Conservation (phyloP, 2,888 invertebrate species). For the Amblyteles armatorius region DNA sequence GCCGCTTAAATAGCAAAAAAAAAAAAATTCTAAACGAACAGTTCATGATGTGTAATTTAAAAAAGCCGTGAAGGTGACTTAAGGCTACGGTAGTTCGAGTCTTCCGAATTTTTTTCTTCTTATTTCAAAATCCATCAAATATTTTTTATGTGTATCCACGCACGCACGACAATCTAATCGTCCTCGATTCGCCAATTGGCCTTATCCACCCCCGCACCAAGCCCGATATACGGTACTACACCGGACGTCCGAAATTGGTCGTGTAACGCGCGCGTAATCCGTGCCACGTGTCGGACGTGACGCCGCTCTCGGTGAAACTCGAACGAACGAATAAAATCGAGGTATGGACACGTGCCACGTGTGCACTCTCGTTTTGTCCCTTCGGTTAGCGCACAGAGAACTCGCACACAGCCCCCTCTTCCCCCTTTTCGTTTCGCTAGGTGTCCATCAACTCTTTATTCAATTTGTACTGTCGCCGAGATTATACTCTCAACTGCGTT, state of each 20-base stretch:
- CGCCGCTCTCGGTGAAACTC: conserved; percentile 59
- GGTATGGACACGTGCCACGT: conserved; percentile 22
- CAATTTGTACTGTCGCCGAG: conserved; percentile 47
- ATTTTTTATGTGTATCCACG: conserved; percentile 42
- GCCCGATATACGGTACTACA: conserved; percentile 39
- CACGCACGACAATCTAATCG: conserved; percentile 58
- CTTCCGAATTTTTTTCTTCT: conserved; percentile 17
- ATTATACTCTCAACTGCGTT: conserved; percentile 25
- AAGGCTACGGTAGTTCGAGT: neutral
- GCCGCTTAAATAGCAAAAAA: conserved; percentile 16
- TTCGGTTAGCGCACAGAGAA: conserved; percentile 9
- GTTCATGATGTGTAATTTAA: neutral
- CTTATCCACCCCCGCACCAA: conserved; percentile 59
- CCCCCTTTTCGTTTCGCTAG: conserved; percentile 43
- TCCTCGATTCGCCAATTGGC: conserved; percentile 65
- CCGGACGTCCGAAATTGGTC: conserved; percentile 81
- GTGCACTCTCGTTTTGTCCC: conserved; percentile 43
- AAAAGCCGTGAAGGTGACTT: neutral
- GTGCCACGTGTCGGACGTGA: conserved; percentile 81
- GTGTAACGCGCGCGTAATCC: conserved; percentile 81
- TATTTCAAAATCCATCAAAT: conserved; percentile 15
- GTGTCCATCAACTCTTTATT: conserved; percentile 53
- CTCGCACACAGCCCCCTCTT: neutral
- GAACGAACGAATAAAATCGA: conserved; percentile 28
- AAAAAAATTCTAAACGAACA: neutral